phyloP scores from a whole-genome alignment of 2,113 vertebrate species.

The Alces alces region DNA sequence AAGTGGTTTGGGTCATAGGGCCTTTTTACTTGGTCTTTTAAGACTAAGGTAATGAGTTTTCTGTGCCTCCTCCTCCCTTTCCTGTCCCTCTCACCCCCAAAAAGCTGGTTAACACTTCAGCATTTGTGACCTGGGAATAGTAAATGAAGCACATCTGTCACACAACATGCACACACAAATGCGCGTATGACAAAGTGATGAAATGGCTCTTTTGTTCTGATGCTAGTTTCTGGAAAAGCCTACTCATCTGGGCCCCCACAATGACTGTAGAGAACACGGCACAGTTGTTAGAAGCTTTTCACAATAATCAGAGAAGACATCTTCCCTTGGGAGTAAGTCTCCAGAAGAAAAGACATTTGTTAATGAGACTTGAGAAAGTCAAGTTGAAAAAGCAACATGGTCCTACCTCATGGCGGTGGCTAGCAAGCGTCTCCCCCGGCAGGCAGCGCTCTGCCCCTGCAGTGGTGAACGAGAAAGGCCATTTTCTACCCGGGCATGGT shows the following conservation, averaged over 20 bases:
- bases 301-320: background rate
- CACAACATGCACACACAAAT: background rate
- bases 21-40: background rate
- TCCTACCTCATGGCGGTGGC: fast-evolving
- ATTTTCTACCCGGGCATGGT: background rate
- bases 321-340: background rate
- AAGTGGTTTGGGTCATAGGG: background rate
- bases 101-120: background rate
- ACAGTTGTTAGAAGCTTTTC: background rate
- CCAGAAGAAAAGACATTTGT: background rate
- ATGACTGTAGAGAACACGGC: background rate
- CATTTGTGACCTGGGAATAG: background rate
- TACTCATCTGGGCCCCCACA: background rate
- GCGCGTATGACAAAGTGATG: too few relatives aligned
- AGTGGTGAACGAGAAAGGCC: background rate
- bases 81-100: background rate
- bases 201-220: background rate
- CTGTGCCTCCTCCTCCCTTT: background rate
- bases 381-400: too few relatives aligned
- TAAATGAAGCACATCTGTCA: background rate
- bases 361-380: background rate
- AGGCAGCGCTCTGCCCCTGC: fast-evolving
- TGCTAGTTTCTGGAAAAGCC: background rate
- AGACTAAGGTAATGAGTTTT: background rate
- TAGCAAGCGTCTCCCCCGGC: fast-evolving